phyloP scores from a whole-genome alignment of 2,113 vertebrate genomes.

The Uria aalge region DNA sequence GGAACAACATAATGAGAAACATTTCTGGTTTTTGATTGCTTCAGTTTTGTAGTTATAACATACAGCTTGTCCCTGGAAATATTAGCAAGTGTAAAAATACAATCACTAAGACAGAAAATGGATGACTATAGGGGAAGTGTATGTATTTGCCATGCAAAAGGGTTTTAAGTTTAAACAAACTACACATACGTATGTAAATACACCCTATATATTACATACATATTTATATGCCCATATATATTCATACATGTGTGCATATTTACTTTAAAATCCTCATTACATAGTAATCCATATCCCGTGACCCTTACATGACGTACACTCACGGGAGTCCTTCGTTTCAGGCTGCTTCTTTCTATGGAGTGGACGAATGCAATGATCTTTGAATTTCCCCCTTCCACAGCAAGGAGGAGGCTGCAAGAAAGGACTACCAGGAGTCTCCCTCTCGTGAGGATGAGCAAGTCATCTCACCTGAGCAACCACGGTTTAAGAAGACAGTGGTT shows the following conservation, averaged over 20 bases:
- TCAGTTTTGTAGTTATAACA: not conserved
- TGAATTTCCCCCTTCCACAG: not conserved
- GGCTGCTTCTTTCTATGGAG: not conserved
- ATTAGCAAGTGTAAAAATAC: not conserved
- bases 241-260: not conserved
- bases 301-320: not conserved
- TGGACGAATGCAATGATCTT: not conserved
- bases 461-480: not conserved
- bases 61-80: not conserved
- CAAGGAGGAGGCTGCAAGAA: not conserved
- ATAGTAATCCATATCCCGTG: not conserved
- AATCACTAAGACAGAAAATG: not conserved
- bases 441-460: not conserved
- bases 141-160: not conserved
- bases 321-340: not conserved
- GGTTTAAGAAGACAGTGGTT: fast-evolving
- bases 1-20: not conserved
- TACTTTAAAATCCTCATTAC: not conserved
- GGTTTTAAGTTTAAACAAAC: not conserved
- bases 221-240: not conserved
- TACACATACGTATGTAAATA: not conserved
- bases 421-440: not conserved
- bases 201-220: not conserved
- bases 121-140: not conserved
- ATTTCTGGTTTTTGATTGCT: not conserved